Evolutionary conservation across 2,113 vertebrate genomes (phyloP).

Genomic region (Paramormyrops kingsleyae): DNA sequence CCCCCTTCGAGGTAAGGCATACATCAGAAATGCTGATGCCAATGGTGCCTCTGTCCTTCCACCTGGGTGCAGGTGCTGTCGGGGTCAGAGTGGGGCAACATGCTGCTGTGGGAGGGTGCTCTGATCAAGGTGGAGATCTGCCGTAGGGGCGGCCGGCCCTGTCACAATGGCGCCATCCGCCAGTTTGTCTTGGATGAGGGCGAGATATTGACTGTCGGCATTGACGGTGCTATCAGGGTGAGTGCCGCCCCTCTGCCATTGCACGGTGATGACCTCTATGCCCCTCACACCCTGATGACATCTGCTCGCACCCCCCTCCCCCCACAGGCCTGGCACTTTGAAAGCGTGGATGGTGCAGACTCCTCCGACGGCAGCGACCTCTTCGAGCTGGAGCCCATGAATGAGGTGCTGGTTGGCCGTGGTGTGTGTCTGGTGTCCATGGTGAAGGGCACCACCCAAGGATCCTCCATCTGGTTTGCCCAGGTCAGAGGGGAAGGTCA

Average conservation of each 20-base stretch:
- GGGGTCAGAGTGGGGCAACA: slow-evolving; percentile 89
- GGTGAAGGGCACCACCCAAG: slow-evolving; percentile 61
- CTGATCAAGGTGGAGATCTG: slow-evolving; percentile 85
- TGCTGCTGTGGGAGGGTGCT: slow-evolving; percentile 85
- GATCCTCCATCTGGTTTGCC: slow-evolving; percentile 78
- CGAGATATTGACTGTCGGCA: slow-evolving; percentile 76
- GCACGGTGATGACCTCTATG: neutral
- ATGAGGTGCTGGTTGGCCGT: slow-evolving; percentile 74
- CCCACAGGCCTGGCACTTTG: slow-evolving; percentile 81
- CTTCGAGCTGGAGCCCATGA: slow-evolving; percentile 80
- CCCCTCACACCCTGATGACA: neutral
- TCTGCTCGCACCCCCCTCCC: neutral
- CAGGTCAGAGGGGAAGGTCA: slow-evolving; percentile 56
- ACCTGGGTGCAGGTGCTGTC: slow-evolving; percentile 73
- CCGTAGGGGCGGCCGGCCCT: slow-evolving; percentile 52
- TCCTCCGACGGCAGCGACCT: slow-evolving; percentile 54
- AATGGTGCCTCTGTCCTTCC: too few species aligned
- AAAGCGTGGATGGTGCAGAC: slow-evolving; percentile 73
- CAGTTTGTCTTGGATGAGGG: slow-evolving; percentile 81
- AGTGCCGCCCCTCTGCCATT: slow-evolving; percentile 21
- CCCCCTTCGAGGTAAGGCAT: neutral
- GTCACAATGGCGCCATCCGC: slow-evolving; percentile 72
- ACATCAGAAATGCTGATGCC: neutral
- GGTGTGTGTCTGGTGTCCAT: slow-evolving; percentile 73
- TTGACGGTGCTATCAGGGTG: slow-evolving; percentile 80